Percentiles rank a stretch among this genome's conserved stretches.
These are phyloP conservation scores for Himalopsyche phryganea DNA, from an alignment of 1,140 invertebrate genomes.

Conservation along the genomic window DNA sequence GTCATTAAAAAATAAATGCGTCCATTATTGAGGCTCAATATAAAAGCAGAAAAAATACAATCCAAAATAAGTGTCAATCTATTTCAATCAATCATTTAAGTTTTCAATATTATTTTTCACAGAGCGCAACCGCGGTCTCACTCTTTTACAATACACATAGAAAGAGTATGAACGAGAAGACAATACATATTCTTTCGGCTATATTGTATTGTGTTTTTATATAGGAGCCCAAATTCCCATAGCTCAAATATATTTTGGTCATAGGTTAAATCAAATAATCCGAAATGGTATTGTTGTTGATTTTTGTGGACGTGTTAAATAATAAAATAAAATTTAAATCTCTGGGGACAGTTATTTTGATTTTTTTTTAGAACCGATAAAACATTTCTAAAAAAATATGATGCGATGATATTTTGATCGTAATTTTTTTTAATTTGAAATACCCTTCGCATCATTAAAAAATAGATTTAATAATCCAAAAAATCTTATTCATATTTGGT, in stretches of 20 bases:
- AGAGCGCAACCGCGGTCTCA: neutral
- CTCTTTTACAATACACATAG: neutral
- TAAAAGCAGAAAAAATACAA: constrained; percentile 19
- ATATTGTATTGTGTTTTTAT: constrained; percentile 2
- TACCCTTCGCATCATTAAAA: too few relatives aligned
- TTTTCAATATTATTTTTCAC: neutral
- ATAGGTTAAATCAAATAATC: constrained; percentile 34
- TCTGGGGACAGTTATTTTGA: too few relatives aligned
- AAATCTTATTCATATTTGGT: too few relatives aligned
- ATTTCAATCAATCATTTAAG: constrained; percentile 33
- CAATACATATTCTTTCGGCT: neutral
- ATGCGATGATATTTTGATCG: too few relatives aligned
- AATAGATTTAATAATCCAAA: too few relatives aligned
- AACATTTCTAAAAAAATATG: too few relatives aligned
- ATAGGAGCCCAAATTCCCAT: constrained; percentile 20
- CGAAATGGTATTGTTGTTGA: constrained; percentile 24
- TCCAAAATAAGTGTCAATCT: constrained; percentile 31
- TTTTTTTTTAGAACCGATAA: too few relatives aligned
- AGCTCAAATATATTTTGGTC: constrained; percentile 11
- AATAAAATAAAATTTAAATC: too few relatives aligned
- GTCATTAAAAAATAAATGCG: constrained; percentile 25
- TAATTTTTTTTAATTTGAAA: too few relatives aligned
- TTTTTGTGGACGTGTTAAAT: too few relatives aligned
- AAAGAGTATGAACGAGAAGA: constrained; percentile 6
- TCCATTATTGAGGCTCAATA: constrained; percentile 20